Evolutionary conservation across 2,113 vertebrate genomes (phyloP).

Genomic region (Cyrtonyx montezumae): DNA sequence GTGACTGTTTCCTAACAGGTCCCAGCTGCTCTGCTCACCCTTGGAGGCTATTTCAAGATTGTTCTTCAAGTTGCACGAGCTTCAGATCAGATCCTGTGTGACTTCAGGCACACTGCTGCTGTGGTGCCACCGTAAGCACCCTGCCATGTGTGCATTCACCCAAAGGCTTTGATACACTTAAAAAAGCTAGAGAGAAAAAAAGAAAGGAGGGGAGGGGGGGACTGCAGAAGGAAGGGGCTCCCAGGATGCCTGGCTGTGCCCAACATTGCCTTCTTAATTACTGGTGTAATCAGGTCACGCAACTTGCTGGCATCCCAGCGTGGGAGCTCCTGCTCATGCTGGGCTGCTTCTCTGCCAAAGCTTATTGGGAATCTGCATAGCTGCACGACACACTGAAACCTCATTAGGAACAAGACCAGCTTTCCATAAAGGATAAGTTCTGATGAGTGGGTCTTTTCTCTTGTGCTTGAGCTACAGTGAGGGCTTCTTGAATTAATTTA

Average conservation of each 20-base stretch:
- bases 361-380: neutral
- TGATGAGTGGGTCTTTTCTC: conserved; percentile 47
- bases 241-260: neutral
- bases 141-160: neutral
- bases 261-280: neutral
- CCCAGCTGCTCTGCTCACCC: neutral
- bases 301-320: neutral
- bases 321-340: neutral
- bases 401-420: conserved; percentile 6
- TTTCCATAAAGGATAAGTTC: conserved; percentile 41
- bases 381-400: neutral
- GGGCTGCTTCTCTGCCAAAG: neutral
- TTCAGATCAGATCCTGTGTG: neutral
- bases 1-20: neutral
- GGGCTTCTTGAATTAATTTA: conserved; percentile 48
- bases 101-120: neutral
- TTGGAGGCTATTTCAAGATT: neutral
- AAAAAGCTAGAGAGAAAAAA: neutral
- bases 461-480: neutral
- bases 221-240: neutral
- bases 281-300: neutral
- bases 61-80: neutral
- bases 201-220: neutral
- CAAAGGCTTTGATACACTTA: neutral
- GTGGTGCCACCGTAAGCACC: neutral